Percentiles rank a stretch among this genome's conserved stretches.
Evolutionary conservation across 2,113 vertebrate species (phyloP).

Genomic region (Pterocles orientalis): DNA sequence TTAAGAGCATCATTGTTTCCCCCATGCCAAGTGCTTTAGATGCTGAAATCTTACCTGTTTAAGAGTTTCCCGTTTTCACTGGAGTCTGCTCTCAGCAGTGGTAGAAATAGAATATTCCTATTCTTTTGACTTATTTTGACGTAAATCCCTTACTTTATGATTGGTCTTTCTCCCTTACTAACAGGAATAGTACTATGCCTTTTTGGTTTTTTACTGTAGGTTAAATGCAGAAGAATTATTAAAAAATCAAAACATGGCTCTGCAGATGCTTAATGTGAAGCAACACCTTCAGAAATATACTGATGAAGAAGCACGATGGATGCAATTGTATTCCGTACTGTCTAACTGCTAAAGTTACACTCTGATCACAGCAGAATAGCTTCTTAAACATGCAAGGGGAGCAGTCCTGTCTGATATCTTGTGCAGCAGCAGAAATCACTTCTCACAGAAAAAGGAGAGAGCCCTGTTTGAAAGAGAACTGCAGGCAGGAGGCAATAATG

Average conservation of each 20-base stretch:
- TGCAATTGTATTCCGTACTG: not conserved
- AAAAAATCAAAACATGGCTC: not conserved
- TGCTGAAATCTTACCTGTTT: not conserved
- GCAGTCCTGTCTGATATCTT: conserved; percentile 45
- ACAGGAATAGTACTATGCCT: not conserved
- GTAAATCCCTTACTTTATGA: not conserved
- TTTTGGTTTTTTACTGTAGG: not conserved
- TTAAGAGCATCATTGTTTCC: not conserved
- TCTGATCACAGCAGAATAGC: conserved; percentile 8
- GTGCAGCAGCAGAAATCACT: conserved; percentile 20
- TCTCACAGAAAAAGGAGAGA: conserved; percentile 5
- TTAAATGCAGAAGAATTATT: not conserved
- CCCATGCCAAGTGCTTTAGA: not conserved
- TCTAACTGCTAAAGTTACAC: not conserved
- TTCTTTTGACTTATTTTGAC: not conserved
- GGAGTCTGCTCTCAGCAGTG: not conserved
- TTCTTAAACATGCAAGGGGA: conserved; percentile 30
- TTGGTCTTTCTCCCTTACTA: not conserved
- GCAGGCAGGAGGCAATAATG: not conserved
- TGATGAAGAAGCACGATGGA: not conserved
- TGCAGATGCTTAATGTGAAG: not conserved
- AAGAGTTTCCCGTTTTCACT: not conserved
- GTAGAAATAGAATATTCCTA: not conserved
- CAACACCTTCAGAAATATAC: not conserved
- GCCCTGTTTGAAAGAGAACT: not conserved